phyloP scores from a whole-genome alignment of 2,113 vertebrate species.

The Vimba vimba region DNA sequence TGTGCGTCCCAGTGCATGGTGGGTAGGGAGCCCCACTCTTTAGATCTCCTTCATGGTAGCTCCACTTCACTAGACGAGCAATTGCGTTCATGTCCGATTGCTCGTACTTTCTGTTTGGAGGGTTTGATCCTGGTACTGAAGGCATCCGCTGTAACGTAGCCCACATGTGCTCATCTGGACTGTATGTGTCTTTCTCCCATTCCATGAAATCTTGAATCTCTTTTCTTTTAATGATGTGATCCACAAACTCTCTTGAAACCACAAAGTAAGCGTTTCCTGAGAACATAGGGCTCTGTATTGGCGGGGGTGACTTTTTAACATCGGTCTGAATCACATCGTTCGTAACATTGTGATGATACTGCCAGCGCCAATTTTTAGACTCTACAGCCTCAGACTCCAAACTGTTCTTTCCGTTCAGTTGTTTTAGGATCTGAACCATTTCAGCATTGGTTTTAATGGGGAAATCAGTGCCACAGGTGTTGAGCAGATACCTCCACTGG shows the following conservation, averaged over 20 bases:
- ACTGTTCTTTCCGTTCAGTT: slow-evolving; percentile 83
- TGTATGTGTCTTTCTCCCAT: slow-evolving; percentile 91
- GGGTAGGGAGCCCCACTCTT: slow-evolving; percentile 80
- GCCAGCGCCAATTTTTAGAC: slow-evolving; percentile 79
- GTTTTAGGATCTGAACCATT: slow-evolving; percentile 79
- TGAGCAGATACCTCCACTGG: slow-evolving; percentile 87
- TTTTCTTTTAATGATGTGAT: slow-evolving; percentile 73
- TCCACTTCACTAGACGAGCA: slow-evolving; percentile 87
- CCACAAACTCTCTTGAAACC: slow-evolving; percentile 82
- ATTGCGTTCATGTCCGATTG: slow-evolving; percentile 84
- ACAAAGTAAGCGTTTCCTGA: slow-evolving; percentile 86
- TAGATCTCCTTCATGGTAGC: slow-evolving; percentile 75
- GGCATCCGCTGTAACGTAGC: slow-evolving; percentile 87
- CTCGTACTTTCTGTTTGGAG: slow-evolving; percentile 78
- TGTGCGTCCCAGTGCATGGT: slow-evolving; percentile 80
- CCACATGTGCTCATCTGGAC: slow-evolving; percentile 93
- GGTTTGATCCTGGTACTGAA: slow-evolving; percentile 79
- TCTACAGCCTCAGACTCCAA: slow-evolving; percentile 79
- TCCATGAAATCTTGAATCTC: slow-evolving; percentile 74
- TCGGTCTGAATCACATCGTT: slow-evolving; percentile 54
- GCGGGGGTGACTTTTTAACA: slow-evolving; percentile 73
- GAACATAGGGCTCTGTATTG: slow-evolving; percentile 81
- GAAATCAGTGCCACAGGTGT: slow-evolving; percentile 91
- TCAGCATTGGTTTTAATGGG: slow-evolving; percentile 92
- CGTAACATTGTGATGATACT: slow-evolving; percentile 71